Evolutionary conservation across 2,888 invertebrate genomes (phyloP).

Genomic region (Pachymerium ferrugineum): DNA sequence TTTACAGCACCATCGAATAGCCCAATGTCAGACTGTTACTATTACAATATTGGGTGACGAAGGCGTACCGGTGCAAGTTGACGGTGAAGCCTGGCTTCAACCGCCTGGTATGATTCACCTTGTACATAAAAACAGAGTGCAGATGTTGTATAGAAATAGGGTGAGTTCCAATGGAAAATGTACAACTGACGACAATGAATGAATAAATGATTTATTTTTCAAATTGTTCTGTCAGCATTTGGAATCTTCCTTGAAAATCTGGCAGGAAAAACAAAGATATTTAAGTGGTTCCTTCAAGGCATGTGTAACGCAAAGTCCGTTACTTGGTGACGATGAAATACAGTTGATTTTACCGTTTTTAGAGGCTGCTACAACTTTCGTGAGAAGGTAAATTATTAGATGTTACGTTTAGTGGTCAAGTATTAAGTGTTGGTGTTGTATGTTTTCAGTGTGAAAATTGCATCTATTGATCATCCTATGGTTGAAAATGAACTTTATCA

Average conservation of each 20-base stretch:
- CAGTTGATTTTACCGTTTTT: constrained; percentile 68
- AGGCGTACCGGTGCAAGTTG: constrained; percentile 91
- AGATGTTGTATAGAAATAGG: constrained; percentile 89
- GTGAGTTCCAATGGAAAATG: constrained; percentile 47
- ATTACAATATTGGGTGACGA: constrained; percentile 84
- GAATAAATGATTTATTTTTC: neutral
- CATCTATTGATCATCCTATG: constrained; percentile 62
- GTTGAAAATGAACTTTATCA: constrained; percentile 69
- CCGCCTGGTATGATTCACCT: constrained; percentile 94
- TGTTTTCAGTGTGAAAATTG: constrained; percentile 51
- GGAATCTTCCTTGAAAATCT: constrained; percentile 79
- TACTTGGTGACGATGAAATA: constrained; percentile 61
- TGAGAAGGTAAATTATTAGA: constrained; percentile 52
- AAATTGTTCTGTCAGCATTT: constrained; percentile 54
- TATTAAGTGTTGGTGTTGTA: neutral
- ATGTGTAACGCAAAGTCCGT: constrained; percentile 39
- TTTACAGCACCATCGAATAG: constrained; percentile 92
- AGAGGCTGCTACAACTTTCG: constrained; percentile 75
- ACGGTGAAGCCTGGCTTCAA: constrained; percentile 97
- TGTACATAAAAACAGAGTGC: constrained; percentile 92
- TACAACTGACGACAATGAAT: neutral
- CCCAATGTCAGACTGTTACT: constrained; percentile 88
- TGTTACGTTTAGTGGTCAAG: neutral
- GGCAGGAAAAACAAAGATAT: constrained; percentile 71
- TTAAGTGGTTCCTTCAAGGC: constrained; percentile 30